Evolutionary conservation across 2,888 invertebrate species (phyloP), one percentile per base, ranked within the genome.

Genomic region (Catocala fraxini): DNA sequence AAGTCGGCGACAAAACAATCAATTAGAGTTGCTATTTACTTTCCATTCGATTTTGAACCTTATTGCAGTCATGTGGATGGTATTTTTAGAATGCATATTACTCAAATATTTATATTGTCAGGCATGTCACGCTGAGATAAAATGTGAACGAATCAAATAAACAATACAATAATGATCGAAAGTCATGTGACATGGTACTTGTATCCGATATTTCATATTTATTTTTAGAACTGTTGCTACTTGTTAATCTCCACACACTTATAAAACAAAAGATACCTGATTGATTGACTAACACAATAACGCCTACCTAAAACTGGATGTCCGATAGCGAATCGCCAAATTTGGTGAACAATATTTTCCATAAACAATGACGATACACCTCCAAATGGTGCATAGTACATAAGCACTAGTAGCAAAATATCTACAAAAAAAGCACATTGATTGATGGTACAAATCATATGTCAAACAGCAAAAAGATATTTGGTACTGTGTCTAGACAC

Each of bases 1-100:
- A 71, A 63, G 51, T 55, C 51, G 42, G 54, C 48, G 35, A 72
- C 70, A 63, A 65, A 61, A 63, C 66, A 62, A 43, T 63, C 34
- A 55, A 63, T 65, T 56, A 65, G 34, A 62, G 49, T 42, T 56
- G 43, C 56, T 66, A 56, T 34, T 54, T 9, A 42, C 10, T 11
- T 63, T 9, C 33, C 55, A 63, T 61, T 66, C 39, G 55, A 70
- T 53, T 61, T 53, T 45, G 49, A 59, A 66, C 60, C 63, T 45
- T 70, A 66, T 55, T 45, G 11, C 13, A 0, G 5, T 6, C 4
- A 25, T 60, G 56, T 43, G 11, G 35, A 45, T 33, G 52, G 25
- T 64, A 61, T 61, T 66, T 68, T 57, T 41, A 59, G 12, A 49
- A 42, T 9, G 51, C 35, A 45, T 13, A n/a, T 48, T 11, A 49